Evolutionary conservation across 2,888 invertebrate genomes (phyloP).

Genomic region (Sinohyriopsis cumingii): DNA sequence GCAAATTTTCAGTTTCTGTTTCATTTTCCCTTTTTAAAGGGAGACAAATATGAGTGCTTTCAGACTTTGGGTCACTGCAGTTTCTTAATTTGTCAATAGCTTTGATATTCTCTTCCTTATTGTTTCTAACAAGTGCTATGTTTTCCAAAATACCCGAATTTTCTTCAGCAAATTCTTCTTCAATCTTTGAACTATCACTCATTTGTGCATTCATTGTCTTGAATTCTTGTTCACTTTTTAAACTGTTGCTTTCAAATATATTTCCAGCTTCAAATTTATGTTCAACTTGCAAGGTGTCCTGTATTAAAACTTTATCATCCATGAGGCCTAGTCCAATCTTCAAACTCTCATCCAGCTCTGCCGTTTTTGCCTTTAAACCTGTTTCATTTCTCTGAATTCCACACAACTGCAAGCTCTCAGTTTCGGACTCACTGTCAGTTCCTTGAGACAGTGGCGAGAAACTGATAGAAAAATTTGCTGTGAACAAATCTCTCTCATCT

Average conservation of each 20-base stretch:
- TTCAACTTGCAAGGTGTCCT: not conserved
- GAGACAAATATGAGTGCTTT: too few relatives aligned
- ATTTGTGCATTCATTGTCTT: not conserved
- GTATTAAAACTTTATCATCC: too few relatives aligned
- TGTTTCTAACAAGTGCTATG: too few relatives aligned
- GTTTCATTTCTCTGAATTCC: constrained; percentile 10
- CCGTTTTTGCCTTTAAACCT: not conserved
- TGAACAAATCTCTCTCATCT: constrained; percentile 8
- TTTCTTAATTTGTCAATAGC: too few relatives aligned
- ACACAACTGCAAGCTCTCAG: not conserved
- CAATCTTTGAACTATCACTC: not conserved
- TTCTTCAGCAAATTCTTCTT: constrained; percentile 2
- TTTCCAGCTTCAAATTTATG: not conserved
- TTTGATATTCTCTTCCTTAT: too few relatives aligned
- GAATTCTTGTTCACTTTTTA: not conserved
- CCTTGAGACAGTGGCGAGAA: constrained; percentile 51
- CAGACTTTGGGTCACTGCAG: too few relatives aligned
- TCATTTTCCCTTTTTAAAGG: too few relatives aligned
- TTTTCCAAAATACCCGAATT: not conserved
- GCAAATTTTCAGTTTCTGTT: too few relatives aligned
- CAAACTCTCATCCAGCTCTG: too few relatives aligned
- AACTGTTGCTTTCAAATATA: not conserved
- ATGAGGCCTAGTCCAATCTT: too few relatives aligned
- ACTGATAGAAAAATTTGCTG: constrained; percentile 38
- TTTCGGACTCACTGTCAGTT: constrained; percentile 28